phyloP scores from a whole-genome alignment of 2,113 vertebrate species.

The Fregata magnificens region DNA sequence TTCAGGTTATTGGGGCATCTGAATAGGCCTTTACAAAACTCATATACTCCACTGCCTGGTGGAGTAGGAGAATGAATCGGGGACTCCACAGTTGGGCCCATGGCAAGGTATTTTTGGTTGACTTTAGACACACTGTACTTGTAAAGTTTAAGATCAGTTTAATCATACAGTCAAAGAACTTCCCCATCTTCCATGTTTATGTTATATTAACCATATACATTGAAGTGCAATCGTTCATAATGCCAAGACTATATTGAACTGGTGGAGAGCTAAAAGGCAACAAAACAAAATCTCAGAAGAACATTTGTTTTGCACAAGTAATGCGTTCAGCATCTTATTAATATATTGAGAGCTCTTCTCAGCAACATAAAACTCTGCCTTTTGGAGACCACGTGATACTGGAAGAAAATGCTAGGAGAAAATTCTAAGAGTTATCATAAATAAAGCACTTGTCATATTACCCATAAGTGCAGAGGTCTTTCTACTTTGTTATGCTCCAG shows the following conservation, averaged over 20 bases:
- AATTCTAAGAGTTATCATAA: slow-evolving; percentile 39
- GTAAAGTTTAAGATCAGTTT: not conserved
- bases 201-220: not conserved
- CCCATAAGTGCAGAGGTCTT: slow-evolving; percentile 50
- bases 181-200: not conserved
- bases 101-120: not conserved
- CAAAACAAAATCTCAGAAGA: not conserved
- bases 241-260: not conserved
- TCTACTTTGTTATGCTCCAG: slow-evolving; percentile 36
- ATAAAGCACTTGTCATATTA: slow-evolving; percentile 48
- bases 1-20: not conserved
- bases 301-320: not conserved
- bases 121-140: not conserved
- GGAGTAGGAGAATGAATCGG: not conserved
- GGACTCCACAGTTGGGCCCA: not conserved
- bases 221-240: not conserved
- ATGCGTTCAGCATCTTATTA: not conserved
- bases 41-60: not conserved
- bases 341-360: not conserved
- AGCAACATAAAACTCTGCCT: not conserved
- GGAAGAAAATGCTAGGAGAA: slow-evolving; percentile 14
- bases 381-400: not conserved
- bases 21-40: not conserved
- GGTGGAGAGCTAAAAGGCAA: not conserved
- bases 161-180: not conserved